These are phyloP conservation scores for Pararge aegeria DNA, from an alignment of 1,140 invertebrate genomes.

Conservation along the genomic window DNA sequence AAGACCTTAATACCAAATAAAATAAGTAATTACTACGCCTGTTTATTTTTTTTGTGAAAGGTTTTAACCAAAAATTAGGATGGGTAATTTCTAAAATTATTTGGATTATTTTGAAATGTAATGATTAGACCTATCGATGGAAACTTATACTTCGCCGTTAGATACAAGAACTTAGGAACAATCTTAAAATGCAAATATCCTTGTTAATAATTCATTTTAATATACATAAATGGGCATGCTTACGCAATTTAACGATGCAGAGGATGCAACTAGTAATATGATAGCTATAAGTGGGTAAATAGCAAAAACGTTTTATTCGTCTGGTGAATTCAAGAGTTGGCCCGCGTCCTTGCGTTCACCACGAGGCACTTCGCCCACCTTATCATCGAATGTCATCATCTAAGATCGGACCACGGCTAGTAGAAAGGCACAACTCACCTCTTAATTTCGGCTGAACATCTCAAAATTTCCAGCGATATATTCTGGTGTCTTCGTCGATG, in stretches of 20 bases:
- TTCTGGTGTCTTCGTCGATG: constrained; percentile 29
- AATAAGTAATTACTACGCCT: no score
- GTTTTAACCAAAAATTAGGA: no score
- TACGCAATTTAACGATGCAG: constrained; percentile 35
- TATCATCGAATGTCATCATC: constrained; percentile 70
- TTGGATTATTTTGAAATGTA: no score
- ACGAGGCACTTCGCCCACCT: constrained; percentile 53
- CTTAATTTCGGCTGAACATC: constrained; percentile 50
- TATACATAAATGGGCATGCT: constrained; percentile 28
- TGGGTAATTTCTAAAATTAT: no score
- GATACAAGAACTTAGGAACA: constrained; percentile 5
- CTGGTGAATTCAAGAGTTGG: constrained; percentile 33
- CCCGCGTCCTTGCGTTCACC: constrained; percentile 72
- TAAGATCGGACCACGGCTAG: constrained; percentile 42
- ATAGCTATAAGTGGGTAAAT: constrained; percentile 32
- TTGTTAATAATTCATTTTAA: constrained; percentile 31
- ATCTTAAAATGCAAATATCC: constrained; percentile 25
- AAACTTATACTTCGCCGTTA: no score
- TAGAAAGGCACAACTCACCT: constrained; percentile 67
- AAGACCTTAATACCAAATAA: no score
- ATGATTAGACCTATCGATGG: no score
- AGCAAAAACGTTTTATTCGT: constrained; percentile 32
- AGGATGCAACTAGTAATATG: constrained; percentile 28
- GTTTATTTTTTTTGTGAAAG: no score
- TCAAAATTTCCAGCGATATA: constrained; percentile 27